These are phyloP conservation scores for Leptosomus discolor DNA, from an alignment of 2,113 vertebrate genomes.

Conservation along the genomic window DNA sequence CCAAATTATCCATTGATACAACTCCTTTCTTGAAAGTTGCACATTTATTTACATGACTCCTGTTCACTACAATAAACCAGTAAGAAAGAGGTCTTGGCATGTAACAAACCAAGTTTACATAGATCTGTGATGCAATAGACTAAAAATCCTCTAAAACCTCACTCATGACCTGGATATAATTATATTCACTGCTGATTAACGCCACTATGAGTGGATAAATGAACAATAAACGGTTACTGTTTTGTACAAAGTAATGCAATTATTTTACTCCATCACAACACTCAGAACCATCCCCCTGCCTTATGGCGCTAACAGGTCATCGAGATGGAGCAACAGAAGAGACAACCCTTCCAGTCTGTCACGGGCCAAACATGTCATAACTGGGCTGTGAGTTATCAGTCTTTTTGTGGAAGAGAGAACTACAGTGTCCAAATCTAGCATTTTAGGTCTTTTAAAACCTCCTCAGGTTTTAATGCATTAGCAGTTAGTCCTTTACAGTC, in stretches of 20 bases:
- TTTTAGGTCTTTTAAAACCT: neutral
- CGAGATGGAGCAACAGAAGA: neutral
- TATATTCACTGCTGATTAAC: neutral
- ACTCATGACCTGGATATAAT: neutral
- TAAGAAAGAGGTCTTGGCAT: neutral
- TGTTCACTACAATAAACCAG: neutral
- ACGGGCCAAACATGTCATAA: neutral
- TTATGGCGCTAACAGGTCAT: neutral
- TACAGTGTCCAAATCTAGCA: neutral
- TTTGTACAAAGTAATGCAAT: neutral
- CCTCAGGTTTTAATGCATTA: neutral
- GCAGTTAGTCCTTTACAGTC: neutral
- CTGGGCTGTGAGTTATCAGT: neutral
- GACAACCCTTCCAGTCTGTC: neutral
- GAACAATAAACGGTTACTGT: neutral
- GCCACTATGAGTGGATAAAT: neutral
- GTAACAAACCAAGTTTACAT: neutral
- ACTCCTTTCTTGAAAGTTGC: neutral
- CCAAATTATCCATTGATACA: neutral
- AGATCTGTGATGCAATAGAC: neutral
- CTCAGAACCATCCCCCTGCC: neutral
- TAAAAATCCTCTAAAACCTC: neutral
- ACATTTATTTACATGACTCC: neutral
- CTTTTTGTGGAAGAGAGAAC: neutral
- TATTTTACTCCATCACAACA: neutral